Percentiles rank a stretch among this genome's conserved stretches.
Conservation (phyloP, 2,888 invertebrate genomes). For the Spilarctia lutea region DNA sequence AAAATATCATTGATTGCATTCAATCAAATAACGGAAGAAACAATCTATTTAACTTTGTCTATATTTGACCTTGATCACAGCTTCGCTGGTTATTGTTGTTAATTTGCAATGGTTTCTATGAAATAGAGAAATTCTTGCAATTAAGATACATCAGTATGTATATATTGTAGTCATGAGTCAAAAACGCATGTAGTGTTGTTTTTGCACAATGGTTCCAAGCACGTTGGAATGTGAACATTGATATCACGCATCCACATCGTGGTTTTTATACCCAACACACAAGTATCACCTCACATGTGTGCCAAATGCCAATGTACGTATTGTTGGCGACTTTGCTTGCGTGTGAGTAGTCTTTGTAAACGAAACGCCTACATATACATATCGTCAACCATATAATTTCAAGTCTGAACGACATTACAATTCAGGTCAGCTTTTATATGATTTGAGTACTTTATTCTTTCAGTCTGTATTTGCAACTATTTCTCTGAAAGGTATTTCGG, state of each 20-base stretch:
- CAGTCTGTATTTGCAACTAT: conserved; percentile 13
- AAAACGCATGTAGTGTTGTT: conserved; percentile 49
- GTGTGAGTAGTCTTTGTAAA: conserved; percentile 55
- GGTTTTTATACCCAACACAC: conserved; percentile 59
- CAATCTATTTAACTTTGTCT: not conserved
- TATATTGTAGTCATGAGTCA: conserved; percentile 34
- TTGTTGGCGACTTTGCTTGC: conserved; percentile 56
- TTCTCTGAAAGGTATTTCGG: conserved; percentile 23
- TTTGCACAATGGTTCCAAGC: conserved; percentile 57
- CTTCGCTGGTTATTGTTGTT: not conserved
- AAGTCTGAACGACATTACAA: conserved; percentile 42
- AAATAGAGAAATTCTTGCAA: conserved; percentile 31
- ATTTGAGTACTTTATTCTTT: conserved; percentile 25
- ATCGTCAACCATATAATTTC: conserved; percentile 50
- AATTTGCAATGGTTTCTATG: not conserved
- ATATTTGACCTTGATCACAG: not conserved
- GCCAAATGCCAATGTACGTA: conserved; percentile 66
- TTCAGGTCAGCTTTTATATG: conserved; percentile 41
- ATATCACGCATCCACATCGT: conserved; percentile 75
- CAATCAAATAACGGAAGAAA: not conserved
- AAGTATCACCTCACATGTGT: conserved; percentile 54
- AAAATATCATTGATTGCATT: too few relatives aligned
- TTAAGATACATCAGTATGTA: conserved; percentile 27
- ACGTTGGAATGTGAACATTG: conserved; percentile 79
- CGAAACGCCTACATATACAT: conserved; percentile 44